phyloP scores from a whole-genome alignment of 2,113 vertebrate genomes.

The Calidris pygmaea region DNA sequence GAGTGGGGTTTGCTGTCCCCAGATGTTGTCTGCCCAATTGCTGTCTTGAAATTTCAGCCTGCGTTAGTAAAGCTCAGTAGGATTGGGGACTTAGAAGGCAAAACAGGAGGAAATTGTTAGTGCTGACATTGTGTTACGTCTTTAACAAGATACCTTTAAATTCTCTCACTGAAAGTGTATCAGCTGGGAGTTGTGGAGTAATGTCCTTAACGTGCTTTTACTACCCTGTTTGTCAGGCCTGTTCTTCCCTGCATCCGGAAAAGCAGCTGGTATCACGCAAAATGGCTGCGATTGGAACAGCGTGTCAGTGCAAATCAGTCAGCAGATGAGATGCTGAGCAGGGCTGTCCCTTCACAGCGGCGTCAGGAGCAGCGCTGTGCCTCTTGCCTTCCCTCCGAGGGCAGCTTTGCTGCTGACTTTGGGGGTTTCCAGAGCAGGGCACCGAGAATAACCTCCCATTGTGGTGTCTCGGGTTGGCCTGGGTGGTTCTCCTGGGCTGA shows the following conservation, averaged over 20 bases:
- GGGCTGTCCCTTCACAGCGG: fast-evolving
- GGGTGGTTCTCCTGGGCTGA: background rate
- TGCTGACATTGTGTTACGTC: background rate
- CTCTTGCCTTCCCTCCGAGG: background rate
- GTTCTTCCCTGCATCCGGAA: background rate
- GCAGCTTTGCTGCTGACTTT: background rate
- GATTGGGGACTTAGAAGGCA: background rate
- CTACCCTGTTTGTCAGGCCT: background rate
- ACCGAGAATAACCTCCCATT: fast-evolving
- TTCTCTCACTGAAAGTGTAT: background rate
- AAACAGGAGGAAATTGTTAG: background rate
- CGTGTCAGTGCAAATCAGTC: background rate
- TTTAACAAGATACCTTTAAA: conserved; percentile 3
- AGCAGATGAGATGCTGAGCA: background rate
- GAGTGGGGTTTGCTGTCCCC: background rate
- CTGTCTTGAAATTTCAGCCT: background rate
- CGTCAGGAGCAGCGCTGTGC: background rate
- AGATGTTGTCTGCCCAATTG: background rate
- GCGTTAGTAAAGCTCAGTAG: background rate
- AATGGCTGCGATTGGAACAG: background rate
- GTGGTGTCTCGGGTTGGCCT: background rate
- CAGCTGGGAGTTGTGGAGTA: conserved; percentile 7
- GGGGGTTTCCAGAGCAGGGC: background rate
- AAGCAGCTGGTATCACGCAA: background rate
- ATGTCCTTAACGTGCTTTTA: background rate